Evolutionary conservation across 2,888 invertebrate genomes (phyloP).

Genomic region (Trypoxylon attenuatum): DNA sequence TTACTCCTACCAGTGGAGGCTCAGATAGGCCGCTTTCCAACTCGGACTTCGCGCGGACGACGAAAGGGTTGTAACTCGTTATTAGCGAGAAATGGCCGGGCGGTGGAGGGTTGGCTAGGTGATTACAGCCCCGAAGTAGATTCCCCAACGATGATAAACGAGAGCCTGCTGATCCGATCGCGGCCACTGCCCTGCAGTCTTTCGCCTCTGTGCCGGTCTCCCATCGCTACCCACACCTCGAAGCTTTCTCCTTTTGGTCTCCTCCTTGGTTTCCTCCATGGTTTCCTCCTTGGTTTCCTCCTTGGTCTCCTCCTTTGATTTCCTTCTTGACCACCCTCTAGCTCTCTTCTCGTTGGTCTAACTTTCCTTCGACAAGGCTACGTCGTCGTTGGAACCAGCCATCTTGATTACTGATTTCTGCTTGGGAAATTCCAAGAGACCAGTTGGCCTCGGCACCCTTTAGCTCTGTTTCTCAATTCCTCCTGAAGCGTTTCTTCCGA

Average conservation of each 20-base stretch:
- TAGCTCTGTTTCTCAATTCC: neutral
- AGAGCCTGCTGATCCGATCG: slow-evolving; percentile 63
- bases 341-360: neutral
- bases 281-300: no score
- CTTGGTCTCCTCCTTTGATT: slow-evolving; percentile 1
- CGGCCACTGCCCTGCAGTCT: slow-evolving; percentile 28
- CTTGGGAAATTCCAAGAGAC: slow-evolving; percentile 7
- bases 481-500: neutral
- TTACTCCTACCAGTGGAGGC: slow-evolving; percentile 63
- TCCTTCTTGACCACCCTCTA: neutral
- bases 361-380: neutral
- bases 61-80: slow-evolving; percentile 71
- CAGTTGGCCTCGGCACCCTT: neutral
- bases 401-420: slow-evolving; percentile 47
- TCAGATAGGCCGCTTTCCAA: slow-evolving; percentile 34
- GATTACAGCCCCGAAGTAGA: slow-evolving; percentile 69
- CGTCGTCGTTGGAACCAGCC: slow-evolving; percentile 34
- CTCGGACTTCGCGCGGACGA: slow-evolving; percentile 28
- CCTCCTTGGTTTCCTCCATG: neutral
- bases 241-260: no score
- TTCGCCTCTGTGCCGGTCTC: neutral
- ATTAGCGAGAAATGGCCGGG: slow-evolving; percentile 63
- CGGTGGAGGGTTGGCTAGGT: slow-evolving; percentile 56
- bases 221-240: no score
- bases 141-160: slow-evolving; percentile 69